Base-by-base conservation (phyloP, 92 coral and sea anemone species). In the Porites cylindrica region DNA sequence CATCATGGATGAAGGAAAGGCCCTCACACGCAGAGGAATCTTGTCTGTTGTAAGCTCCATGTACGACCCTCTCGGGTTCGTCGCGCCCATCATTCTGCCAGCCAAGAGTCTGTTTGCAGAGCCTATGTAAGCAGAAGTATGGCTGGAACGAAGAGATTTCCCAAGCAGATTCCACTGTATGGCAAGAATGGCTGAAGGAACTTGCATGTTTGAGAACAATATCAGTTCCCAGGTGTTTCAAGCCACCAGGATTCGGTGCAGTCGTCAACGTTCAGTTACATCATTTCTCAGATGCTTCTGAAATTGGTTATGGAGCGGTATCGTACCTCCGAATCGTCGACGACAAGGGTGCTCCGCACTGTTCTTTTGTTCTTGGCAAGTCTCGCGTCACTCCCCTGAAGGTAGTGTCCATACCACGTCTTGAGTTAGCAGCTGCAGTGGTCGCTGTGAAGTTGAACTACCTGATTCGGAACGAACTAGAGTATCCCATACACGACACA, bases 61-160 rank as follows among this genome's bases (percentile, higher is more conserved):
- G 60, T 88, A 70, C 17, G 86, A 79, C 74, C 92, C 90, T 12
- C 83, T 90, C 51, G 90, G 89, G 14, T 83, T 84, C 10, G 85
- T 70, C 3, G 81, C 75, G 13, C 91, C 91, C n/a, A 29, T 87
- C 65, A 43, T 86, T 1, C 75, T 86, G 72, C 29, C 29, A 26
- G 29, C 29, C 29, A 26, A 26, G 29, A 26, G 29, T 26, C 29
- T 26, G 29, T 12, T 12, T 73, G 53, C 81, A 82, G 51, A 88
- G 72, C 75, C 26, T 85, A 52, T 85, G 89, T 47, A 20, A 29
- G 52, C 54, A 75, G 56, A 85, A 85, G 20, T 75, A 75, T 16
- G 68, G 89, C 38, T 65, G 89, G 83, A 83, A 85, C 19, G 76
- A 85, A 43, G 62, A 85, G 77, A 65, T 85, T 19, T 74, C 89